Evolutionary conservation across 2,113 vertebrate genomes (phyloP), one percentile per base, ranked within the genome.

Genomic region (Podarcis cretensis): DNA sequence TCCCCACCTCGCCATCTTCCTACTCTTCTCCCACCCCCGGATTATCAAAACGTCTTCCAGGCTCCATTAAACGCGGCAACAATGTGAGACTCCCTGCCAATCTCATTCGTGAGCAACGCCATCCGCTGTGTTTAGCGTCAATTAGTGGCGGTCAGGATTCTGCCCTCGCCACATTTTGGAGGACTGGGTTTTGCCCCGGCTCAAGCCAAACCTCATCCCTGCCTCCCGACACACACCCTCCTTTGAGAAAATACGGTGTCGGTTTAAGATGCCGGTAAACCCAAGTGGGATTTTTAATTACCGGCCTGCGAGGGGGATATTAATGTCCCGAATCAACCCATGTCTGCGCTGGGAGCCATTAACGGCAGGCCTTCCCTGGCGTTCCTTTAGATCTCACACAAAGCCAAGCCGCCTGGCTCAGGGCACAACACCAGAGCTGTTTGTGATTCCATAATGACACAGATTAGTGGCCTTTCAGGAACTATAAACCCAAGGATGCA

Each of bases 21-120:
- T 13, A 23, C 23, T 27, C 27, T 13, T 5, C n/a, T 7, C 21
- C n/a, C n/a, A 23, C 32, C 18, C 30, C 18, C 14, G 37, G 14
- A 32, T 35, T 54, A 65, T 35, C 63, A 3, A 40, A 84, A 59
- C 5, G 23, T 35, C 81, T 23, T 14, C 74, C 81, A 71, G 57
- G 81, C 30, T 66, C n/a, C 81, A 84, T 84, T 83, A 68, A 43
- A 54, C 5, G 8, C n/a, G 2, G n/a, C 81, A 32, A 16, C 59
- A 59, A 69, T 37, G 82, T 74, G 25, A 21, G 73, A 8, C 63
- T 59, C 40, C 20, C 74, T 13, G 81, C 87, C 74, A 79, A 69
- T n/a, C 69, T 68, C 59, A 83, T 88, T 83, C 65, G 73, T 65
- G 87, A 84, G 43, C 10, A 10, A 13, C 27, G n/a, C 74, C 23